phyloP scores from a whole-genome alignment of 1,140 invertebrate species.

The Drosophila sucinea region DNA sequence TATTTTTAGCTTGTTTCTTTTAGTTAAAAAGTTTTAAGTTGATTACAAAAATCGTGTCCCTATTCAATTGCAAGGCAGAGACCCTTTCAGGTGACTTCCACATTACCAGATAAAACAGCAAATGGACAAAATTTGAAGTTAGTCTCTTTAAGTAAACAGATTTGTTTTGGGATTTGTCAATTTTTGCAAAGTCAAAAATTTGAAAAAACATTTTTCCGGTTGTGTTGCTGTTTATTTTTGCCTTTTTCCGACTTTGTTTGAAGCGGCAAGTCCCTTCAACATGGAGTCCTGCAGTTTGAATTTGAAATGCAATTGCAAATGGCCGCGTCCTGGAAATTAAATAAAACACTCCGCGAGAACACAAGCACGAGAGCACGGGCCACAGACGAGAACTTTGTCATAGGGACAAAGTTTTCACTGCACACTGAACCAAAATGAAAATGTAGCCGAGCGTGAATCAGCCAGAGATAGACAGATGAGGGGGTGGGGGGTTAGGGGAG shows the following conservation, averaged over 20 bases:
- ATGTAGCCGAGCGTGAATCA: slow-evolving; percentile 45
- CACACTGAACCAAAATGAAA: slow-evolving; percentile 62
- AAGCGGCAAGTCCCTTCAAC: background rate
- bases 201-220: background rate
- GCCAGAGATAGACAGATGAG: slow-evolving; percentile 3
- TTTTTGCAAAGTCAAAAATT: background rate
- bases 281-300: slow-evolving; percentile 39
- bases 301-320: slow-evolving; percentile 65
- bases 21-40: too few relatives aligned
- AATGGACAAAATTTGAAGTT: background rate
- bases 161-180: background rate
- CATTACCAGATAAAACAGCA: too few relatives aligned
- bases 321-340: slow-evolving; percentile 61
- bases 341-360: slow-evolving; percentile 50
- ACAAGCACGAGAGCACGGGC: slow-evolving; percentile 31
- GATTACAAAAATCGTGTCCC: too few relatives aligned
- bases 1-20: too few relatives aligned
- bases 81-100: too few relatives aligned
- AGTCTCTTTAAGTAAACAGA: background rate
- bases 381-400: slow-evolving; percentile 61
- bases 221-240: background rate
- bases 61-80: too few relatives aligned
- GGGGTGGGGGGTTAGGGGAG: background rate
- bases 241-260: background rate
- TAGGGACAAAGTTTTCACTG: slow-evolving; percentile 52